Percentiles rank a stretch among this genome's conserved stretches.
Evolutionary conservation across 2,113 vertebrate genomes (phyloP).

Genomic region (Perccottus glenii): DNA sequence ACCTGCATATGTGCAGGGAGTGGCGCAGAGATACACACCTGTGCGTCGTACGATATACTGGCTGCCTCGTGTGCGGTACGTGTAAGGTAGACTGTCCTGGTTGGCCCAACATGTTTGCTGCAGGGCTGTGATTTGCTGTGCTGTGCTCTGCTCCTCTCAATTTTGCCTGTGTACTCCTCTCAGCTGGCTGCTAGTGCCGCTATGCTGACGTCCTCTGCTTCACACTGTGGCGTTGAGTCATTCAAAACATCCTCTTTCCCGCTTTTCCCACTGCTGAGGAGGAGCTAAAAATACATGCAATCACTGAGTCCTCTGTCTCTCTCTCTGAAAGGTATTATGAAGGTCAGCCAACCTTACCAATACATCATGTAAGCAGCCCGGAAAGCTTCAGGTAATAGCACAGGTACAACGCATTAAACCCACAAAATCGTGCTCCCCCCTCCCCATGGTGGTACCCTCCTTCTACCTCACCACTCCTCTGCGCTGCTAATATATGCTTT

Average conservation of each 20-base stretch:
- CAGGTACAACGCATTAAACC: slow-evolving; percentile 45
- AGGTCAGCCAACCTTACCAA: slow-evolving; percentile 39
- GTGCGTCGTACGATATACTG: slow-evolving; percentile 80
- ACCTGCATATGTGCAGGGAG: slow-evolving; percentile 27
- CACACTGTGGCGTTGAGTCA: slow-evolving; percentile 70
- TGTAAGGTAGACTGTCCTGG: slow-evolving; percentile 80
- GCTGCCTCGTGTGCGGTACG: slow-evolving; percentile 75
- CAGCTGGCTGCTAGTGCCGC: slow-evolving; percentile 64
- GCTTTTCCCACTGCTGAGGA: slow-evolving; percentile 61
- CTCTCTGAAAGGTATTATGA: slow-evolving; percentile 42
- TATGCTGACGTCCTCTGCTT: slow-evolving; percentile 68
- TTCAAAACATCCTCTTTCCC: slow-evolving; percentile 77
- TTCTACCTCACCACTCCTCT: slow-evolving; percentile 38
- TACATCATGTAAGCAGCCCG: slow-evolving; percentile 47
- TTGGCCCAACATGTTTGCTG: slow-evolving; percentile 82
- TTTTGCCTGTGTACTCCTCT: slow-evolving; percentile 60
- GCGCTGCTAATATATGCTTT: slow-evolving; percentile 47
- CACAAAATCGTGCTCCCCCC: slow-evolving; percentile 36
- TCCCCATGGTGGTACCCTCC: slow-evolving; percentile 26
- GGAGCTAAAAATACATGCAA: slow-evolving; percentile 64
- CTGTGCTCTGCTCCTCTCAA: slow-evolving; percentile 43
- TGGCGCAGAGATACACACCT: slow-evolving; percentile 83
- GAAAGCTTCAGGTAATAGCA: slow-evolving; percentile 34
- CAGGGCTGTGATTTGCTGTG: slow-evolving; percentile 66
- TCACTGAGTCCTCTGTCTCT: slow-evolving; percentile 37